Evolutionary conservation across 2,888 invertebrate genomes (phyloP).

Genomic region (Branchellion lobata): DNA sequence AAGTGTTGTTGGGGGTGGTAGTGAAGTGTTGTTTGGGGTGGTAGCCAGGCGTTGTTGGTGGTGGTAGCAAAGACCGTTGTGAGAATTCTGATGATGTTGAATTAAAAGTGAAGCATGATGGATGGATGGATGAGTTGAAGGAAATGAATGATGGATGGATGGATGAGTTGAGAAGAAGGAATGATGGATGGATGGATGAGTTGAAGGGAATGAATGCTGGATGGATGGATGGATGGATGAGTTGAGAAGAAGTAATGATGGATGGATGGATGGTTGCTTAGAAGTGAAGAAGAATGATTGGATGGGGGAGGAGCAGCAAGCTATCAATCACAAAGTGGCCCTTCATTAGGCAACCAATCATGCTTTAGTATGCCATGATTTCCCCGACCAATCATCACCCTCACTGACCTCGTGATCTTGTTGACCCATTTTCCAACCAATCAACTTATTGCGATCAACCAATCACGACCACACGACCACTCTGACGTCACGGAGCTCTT

Average conservation of each 20-base stretch:
- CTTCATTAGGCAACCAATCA: not conserved
- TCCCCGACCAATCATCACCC: not conserved
- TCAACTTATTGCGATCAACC: slow-evolving; percentile 12
- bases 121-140: not conserved
- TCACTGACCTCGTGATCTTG: not conserved
- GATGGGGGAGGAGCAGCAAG: not conserved
- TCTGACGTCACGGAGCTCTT: slow-evolving; percentile 17
- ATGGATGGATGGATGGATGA: not conserved
- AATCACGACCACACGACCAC: not conserved
- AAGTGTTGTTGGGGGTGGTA: slow-evolving; percentile 27
- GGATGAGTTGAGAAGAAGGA: not conserved
- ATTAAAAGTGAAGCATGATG: too few species aligned
- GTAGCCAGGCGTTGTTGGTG: not conserved
- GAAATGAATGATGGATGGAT: slow-evolving; percentile 1
- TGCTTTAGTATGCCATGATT: not conserved
- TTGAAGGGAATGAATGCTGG: too few species aligned
- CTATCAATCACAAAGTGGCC: not conserved
- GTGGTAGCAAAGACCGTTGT: not conserved
- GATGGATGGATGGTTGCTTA: not conserved
- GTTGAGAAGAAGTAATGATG: not conserved
- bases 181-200: not conserved
- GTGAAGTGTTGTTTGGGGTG: not conserved
- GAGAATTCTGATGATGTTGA: too few species aligned
- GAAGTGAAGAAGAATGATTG: not conserved
- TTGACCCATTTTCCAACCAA: not conserved